Evolutionary conservation across 2,797 vertebrate species (phyloP), one percentile per base, ranked within the genome.

Genomic region (Lagodon rhomboides): DNA sequence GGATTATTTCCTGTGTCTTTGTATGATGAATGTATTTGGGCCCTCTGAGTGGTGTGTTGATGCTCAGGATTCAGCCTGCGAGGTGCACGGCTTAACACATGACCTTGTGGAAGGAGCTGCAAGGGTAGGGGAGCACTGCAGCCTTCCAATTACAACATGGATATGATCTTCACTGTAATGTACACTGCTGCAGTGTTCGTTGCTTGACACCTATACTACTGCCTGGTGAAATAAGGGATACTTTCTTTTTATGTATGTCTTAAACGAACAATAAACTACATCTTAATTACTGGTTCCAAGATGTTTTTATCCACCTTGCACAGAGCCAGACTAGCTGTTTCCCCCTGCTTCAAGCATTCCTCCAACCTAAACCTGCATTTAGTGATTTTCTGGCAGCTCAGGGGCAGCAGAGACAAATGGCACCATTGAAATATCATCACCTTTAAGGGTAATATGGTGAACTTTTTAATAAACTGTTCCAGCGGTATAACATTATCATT

Each of bases 21-120:
- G 59, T 56, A 50, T 73, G 78, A 82, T 86, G 25, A 76, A 85
- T 87, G 84, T 16, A 20, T 61, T 75, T 69, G 23, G 49, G 43
- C 55, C 67, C 9, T 15, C 44, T 43, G 79, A 53, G 69, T 80
- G 75, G 5, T 74, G 54, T 71, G 73, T 85, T 69, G 62, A 69
- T 67, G 44, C 73, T 74, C 67, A 63, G 64, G 76, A 86, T 79
- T 62, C 70, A 63, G 75, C 72, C 74, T 44, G 73, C 11, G 50
- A 79, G 70, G 77, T 58, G 78, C 43, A 56, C 17, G 72, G 68
- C 72, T 83, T 77, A 84, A 87, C 75, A 63, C 68, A 47, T 86
- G 91, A 93, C 91, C 91, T 93, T 92, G 91, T 79, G 77, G 55
- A 82, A 80, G 74, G 77, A 85, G 74, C 85, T 68, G 78, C 80